phyloP scores from a whole-genome alignment of 2,797 vertebrate genomes.

The Poliocrania exsul region DNA sequence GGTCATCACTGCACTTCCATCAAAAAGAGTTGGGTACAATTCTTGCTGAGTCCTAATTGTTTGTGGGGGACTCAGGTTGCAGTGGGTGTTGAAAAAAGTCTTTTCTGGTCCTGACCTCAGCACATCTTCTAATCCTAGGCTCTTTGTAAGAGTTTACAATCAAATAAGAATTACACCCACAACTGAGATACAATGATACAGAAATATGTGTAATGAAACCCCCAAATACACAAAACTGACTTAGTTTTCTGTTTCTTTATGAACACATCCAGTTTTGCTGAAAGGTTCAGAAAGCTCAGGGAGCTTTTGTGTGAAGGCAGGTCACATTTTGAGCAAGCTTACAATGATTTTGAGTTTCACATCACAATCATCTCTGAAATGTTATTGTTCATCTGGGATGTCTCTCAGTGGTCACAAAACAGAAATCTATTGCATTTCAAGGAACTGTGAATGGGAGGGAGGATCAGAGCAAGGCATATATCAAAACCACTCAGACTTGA shows the following conservation, averaged over 20 bases:
- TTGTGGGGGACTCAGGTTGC: conserved; percentile 46
- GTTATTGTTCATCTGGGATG: background rate
- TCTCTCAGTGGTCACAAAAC: background rate
- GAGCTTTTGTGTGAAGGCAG: background rate
- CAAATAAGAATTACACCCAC: background rate
- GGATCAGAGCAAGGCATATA: background rate
- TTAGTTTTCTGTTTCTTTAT: background rate
- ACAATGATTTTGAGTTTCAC: background rate
- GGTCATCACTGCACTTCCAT: conserved; percentile 18
- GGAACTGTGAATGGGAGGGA: background rate
- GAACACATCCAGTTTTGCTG: background rate
- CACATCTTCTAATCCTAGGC: background rate
- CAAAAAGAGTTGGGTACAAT: conserved; percentile 39
- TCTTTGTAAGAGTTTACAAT: background rate
- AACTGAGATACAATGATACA: background rate
- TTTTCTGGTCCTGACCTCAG: conserved; percentile 32
- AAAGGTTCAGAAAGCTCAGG: background rate
- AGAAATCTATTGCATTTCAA: background rate
- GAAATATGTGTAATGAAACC: background rate
- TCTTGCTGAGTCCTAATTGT: conserved; percentile 51
- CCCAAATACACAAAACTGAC: background rate
- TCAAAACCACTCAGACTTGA: background rate
- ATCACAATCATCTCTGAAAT: background rate
- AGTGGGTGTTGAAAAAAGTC: background rate
- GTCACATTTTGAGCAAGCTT: background rate